Conservation (phyloP, 2,797 vertebrate species). For the Sus cebifrons region DNA sequence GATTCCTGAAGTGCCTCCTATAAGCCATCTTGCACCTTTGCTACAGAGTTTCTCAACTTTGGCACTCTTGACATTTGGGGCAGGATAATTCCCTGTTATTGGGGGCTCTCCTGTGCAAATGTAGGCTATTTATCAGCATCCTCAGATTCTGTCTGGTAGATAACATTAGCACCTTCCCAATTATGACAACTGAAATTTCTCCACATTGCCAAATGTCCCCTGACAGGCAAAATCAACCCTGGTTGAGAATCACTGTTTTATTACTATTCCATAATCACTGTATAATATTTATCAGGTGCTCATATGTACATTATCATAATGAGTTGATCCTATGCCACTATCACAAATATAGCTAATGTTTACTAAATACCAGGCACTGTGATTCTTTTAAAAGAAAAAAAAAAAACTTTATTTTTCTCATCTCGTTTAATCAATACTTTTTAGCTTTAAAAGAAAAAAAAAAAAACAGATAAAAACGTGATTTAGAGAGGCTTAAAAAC, state of each 20-base stretch:
- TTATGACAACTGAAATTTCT: background rate
- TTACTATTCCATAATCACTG: background rate
- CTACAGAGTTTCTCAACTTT: background rate
- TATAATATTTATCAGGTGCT: background rate
- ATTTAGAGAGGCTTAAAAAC: background rate
- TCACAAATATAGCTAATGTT: background rate
- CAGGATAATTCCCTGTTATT: background rate
- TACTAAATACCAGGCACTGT: no score
- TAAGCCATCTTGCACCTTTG: background rate
- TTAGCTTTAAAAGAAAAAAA: no score
- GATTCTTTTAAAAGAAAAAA: background rate
- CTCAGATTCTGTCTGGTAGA: background rate
- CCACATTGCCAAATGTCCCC: background rate
- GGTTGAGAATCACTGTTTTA: background rate
- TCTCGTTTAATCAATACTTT: background rate
- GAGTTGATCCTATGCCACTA: background rate
- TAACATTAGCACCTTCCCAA: background rate
- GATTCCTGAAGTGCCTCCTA: background rate
- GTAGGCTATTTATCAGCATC: background rate
- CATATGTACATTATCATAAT: background rate
- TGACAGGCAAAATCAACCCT: background rate
- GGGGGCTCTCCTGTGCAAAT: background rate
- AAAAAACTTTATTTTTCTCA: background rate
- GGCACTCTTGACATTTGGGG: background rate
- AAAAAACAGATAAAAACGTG: background rate